Evolutionary conservation across 2,113 vertebrate genomes (phyloP).

Genomic region (Chlorodrepanis virens): DNA sequence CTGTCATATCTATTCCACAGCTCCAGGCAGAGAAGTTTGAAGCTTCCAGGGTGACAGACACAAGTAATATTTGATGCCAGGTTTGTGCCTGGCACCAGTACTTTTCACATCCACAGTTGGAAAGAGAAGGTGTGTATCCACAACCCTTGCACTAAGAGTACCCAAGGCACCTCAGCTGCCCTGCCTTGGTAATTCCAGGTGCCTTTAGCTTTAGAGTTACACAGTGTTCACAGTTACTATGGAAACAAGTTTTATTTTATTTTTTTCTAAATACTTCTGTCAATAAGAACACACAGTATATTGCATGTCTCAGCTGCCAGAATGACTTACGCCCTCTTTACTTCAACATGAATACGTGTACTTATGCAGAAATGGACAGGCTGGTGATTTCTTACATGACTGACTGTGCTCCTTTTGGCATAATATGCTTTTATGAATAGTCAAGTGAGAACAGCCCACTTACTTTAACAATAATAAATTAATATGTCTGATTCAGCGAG

Average conservation of each 20-base stretch:
- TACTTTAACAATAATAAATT: conserved; percentile 14
- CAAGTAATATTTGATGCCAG: not conserved
- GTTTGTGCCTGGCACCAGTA: not conserved
- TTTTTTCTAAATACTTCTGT: conserved; percentile 40
- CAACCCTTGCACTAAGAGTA: not conserved
- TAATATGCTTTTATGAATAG: not conserved
- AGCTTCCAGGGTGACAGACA: not conserved
- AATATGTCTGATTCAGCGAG: conserved; percentile 13
- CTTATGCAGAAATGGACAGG: conserved; percentile 26
- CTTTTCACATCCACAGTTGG: not conserved
- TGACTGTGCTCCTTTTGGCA: not conserved
- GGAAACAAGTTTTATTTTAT: not conserved
- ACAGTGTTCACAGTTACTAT: conserved; percentile 22
- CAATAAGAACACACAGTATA: conserved; percentile 1
- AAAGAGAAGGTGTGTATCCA: not conserved
- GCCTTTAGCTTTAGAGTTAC: not conserved
- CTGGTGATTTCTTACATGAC: conserved; percentile 8
- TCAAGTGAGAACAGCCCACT: conserved; percentile 2
- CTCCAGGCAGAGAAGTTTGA: not conserved
- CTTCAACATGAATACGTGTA: not conserved
- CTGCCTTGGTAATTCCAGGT: not conserved
- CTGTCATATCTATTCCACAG: not conserved
- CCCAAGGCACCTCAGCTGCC: not conserved
- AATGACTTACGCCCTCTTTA: not conserved
- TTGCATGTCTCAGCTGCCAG: not conserved